Percentiles rank a stretch among this genome's conserved stretches.
phyloP scores from a whole-genome alignment of 2,113 vertebrate genomes.

The Pseudolaguvia tuberculata region DNA sequence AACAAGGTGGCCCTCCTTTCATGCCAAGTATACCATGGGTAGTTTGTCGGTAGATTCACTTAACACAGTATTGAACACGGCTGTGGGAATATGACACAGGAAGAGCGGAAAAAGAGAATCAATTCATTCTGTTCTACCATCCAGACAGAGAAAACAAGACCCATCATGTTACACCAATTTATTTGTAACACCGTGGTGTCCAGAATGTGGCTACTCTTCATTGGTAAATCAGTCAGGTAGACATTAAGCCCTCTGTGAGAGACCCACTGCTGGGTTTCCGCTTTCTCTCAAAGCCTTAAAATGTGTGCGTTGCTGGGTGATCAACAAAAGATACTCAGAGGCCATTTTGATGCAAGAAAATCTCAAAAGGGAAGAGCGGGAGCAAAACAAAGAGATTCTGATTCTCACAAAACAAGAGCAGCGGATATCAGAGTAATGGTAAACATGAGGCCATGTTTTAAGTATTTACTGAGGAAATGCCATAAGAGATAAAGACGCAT shows the following conservation, averaged over 20 bases:
- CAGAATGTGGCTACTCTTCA: slow-evolving; percentile 63
- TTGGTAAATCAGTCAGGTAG: slow-evolving; percentile 75
- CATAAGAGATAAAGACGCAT: slow-evolving; percentile 3
- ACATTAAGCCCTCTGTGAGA: slow-evolving; percentile 63
- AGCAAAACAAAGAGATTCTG: slow-evolving; percentile 50
- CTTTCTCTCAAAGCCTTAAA: slow-evolving; percentile 63
- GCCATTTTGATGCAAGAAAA: slow-evolving; percentile 55
- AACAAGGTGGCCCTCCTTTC: slow-evolving; percentile 12
- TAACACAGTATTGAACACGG: slow-evolving; percentile 17
- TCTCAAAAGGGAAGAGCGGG: slow-evolving; percentile 63
- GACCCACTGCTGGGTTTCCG: slow-evolving; percentile 63
- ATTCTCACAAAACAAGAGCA: slow-evolving; percentile 52
- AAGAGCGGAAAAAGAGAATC: slow-evolving; percentile 28
- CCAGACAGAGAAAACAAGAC: slow-evolving; percentile 57
- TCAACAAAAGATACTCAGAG: slow-evolving; percentile 64
- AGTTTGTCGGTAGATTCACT: slow-evolving; percentile 28
- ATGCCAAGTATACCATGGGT: neutral
- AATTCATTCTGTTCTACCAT: slow-evolving; percentile 51
- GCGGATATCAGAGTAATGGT: slow-evolving; percentile 11
- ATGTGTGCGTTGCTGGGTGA: slow-evolving; percentile 71
- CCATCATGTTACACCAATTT: slow-evolving; percentile 64
- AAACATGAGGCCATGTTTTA: slow-evolving; percentile 8
- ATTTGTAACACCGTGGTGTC: slow-evolving; percentile 60
- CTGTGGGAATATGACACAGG: slow-evolving; percentile 40
- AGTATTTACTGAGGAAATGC: slow-evolving; percentile 17